Evolutionary conservation across 2,113 vertebrate genomes (phyloP).

Genomic region (Atrichornis clamosus): DNA sequence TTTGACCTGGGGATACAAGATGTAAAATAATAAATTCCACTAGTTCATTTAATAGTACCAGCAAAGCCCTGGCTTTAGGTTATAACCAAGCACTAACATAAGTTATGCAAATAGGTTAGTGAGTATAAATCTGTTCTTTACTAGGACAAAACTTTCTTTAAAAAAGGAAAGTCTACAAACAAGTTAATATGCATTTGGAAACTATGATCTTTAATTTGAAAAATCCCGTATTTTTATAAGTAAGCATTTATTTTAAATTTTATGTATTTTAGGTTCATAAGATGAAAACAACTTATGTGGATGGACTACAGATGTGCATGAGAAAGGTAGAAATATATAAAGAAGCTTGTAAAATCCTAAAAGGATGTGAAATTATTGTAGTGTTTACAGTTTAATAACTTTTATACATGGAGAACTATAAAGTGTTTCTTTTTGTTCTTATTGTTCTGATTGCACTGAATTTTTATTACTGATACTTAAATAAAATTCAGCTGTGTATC

Average conservation of each 20-base stretch:
- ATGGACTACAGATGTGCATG: conserved; percentile 81
- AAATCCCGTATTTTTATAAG: neutral
- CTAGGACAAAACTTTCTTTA: neutral
- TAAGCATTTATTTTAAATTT: neutral
- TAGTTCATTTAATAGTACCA: neutral
- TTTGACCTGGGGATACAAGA: neutral
- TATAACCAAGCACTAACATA: neutral
- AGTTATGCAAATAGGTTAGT: neutral
- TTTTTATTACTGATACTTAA: neutral
- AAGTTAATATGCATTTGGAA: neutral
- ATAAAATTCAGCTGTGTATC: neutral
- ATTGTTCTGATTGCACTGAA: neutral
- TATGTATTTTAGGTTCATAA: conserved; percentile 81
- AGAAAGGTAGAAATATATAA: conserved; percentile 74
- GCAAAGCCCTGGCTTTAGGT: neutral
- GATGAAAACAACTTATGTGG: conserved; percentile 90
- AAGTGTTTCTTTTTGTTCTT: neutral
- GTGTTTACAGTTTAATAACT: neutral
- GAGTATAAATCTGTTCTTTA: neutral
- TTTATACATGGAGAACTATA: neutral
- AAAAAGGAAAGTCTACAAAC: neutral
- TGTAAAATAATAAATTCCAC: neutral
- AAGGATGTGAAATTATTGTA: neutral
- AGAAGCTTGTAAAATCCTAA: neutral
- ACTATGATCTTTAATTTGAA: neutral